These are phyloP conservation scores for Steatocranus sp. DNA, from an alignment of 2,797 vertebrate genomes.

Conservation along the genomic window DNA sequence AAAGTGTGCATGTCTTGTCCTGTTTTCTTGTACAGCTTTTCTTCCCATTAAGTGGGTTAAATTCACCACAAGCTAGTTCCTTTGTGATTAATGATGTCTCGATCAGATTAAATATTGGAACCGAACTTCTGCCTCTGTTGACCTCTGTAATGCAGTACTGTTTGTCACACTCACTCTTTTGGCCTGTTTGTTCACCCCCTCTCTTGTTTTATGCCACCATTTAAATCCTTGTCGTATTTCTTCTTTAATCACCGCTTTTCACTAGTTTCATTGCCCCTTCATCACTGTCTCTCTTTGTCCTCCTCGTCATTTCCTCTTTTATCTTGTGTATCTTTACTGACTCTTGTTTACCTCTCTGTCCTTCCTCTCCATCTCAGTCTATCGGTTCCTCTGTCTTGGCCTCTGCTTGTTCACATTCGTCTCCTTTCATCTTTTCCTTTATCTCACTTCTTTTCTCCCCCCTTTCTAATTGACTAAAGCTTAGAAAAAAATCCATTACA, in stretches of 20 bases:
- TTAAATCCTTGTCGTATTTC: not conserved
- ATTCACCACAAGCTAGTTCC: not conserved
- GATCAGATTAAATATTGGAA: constrained; percentile 27
- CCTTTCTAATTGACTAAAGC: constrained; percentile 43
- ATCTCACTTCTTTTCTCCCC: not conserved
- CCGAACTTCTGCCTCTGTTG: not conserved
- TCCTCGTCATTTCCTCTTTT: not conserved
- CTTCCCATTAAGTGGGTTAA: constrained; percentile 8
- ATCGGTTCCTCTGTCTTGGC: not conserved
- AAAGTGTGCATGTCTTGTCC: not conserved
- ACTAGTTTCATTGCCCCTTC: not conserved
- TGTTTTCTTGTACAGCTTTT: not conserved
- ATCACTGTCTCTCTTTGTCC: not conserved
- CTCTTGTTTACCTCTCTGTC: not conserved
- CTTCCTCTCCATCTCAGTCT: not conserved
- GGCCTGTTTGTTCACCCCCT: not conserved
- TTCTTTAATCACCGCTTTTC: not conserved
- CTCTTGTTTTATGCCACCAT: not conserved
- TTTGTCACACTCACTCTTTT: not conserved
- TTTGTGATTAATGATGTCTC: constrained; percentile 38
- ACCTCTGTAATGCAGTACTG: not conserved
- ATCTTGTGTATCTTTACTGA: not conserved
- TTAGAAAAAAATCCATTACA: constrained; percentile 44
- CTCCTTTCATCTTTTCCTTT: not conserved
- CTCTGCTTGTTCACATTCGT: not conserved